Base-by-base conservation (phyloP, 2,888 invertebrate species). In the Harmothoe impar region DNA sequence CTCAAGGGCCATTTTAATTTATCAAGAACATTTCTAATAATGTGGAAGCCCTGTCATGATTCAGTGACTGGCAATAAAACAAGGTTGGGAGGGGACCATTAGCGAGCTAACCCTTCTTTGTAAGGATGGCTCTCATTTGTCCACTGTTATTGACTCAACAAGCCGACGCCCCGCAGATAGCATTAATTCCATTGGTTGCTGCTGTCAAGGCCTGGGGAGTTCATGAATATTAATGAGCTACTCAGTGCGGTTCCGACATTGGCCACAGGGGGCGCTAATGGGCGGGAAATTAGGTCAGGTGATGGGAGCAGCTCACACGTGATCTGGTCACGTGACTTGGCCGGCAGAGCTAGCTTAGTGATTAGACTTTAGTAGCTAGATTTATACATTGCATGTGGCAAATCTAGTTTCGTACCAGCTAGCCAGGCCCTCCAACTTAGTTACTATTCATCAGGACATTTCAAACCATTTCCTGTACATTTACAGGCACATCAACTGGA, bases 261-360 rank as follows among this genome's bases (percentile, higher is more conserved):
- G 72, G 72, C 29, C 72, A 15, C 29, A 72, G 25, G 72, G 72
- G 72, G 72, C 31, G 29, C 25, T 72, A 72, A 72, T 29, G 62
- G 72, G 29, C 17, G 72, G 72, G 72, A 72, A 72, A 72, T 72
- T 72, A 29, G 72, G 72, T 72, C 72, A 72, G n/a, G 29, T 72
- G 72, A 72, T 72, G 1, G 7, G n/a, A n/a, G 12, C 72, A n/a
- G 72, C 29, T 31, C n/a, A 25, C 72, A 72, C 72, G 72, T 72
- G 72, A 72, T 31, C 3, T 72, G 72, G 72, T 72, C 72, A 72
- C 72, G 31, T 29, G 72, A 72, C 20, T 62, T 62, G 5, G 62
- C 20, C 15, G 20, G 10, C 20, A 62, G 23, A 62, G 62, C 62
- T 62, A n/a, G 62, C 43, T 43, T 43, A 62, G 62, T 62, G 62